phyloP scores from a whole-genome alignment of 2,113 vertebrate genomes.

The Trinectes maculatus region DNA sequence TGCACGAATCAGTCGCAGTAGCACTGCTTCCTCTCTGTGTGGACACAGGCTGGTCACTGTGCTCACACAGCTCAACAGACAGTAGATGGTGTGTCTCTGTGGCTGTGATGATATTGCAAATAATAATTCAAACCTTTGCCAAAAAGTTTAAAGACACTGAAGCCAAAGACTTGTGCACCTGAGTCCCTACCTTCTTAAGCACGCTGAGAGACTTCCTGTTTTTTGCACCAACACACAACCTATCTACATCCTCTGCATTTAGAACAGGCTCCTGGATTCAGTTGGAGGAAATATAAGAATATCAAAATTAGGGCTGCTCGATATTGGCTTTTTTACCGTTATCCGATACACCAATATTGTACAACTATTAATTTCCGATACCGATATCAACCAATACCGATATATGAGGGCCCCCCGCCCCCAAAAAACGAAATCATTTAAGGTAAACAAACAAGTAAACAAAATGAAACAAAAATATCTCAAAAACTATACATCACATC shows the following conservation, averaged over 20 bases:
- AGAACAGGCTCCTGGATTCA: conserved; percentile 81
- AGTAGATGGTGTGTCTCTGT: conserved; percentile 80
- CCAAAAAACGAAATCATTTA: too few species aligned
- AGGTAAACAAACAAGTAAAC: too few species aligned
- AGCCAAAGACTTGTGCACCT: background rate
- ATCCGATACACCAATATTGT: too few species aligned
- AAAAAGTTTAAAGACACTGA: background rate
- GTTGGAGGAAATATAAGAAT: background rate
- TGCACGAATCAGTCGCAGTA: conserved; percentile 75
- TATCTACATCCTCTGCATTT: conserved; percentile 71
- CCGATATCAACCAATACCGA: too few species aligned
- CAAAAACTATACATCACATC: too few species aligned
- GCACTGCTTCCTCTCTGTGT: conserved; percentile 76
- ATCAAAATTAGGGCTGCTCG: background rate
- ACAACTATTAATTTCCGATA: too few species aligned
- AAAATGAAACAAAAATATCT: too few species aligned
- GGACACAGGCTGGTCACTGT: conserved; percentile 78
- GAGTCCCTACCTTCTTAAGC: conserved; percentile 74
- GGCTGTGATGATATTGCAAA: conserved; percentile 60
- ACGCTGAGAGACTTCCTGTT: conserved; percentile 59
- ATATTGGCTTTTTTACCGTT: too few species aligned
- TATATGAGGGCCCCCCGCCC: too few species aligned
- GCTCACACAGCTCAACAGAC: conserved; percentile 80
- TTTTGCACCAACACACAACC: conserved; percentile 44
- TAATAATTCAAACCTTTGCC: background rate